Evolutionary conservation across 1,140 invertebrate species (phyloP).

Genomic region (Cylas formicarius): DNA sequence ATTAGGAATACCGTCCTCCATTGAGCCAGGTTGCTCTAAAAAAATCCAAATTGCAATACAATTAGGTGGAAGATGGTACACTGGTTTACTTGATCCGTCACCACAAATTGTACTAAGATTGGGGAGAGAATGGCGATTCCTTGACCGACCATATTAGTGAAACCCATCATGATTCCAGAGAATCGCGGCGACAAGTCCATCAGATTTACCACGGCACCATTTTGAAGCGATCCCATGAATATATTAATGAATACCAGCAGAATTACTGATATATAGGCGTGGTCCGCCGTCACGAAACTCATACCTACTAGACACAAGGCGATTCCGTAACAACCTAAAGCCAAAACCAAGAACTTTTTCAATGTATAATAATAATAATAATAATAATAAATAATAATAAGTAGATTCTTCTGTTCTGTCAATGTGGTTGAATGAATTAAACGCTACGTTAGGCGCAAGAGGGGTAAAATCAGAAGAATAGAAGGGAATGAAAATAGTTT

Average conservation of each 20-base stretch:
- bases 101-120: conserved; percentile 52
- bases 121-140: conserved; percentile 63
- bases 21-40: conserved; percentile 14
- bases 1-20: conserved; percentile 16
- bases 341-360: too few species aligned
- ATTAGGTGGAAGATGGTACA: background rate
- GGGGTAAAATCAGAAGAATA: too few species aligned
- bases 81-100: conserved; percentile 53
- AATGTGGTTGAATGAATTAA: too few species aligned
- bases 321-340: conserved; percentile 8
- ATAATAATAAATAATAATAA: too few species aligned
- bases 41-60: background rate
- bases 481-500: too few species aligned
- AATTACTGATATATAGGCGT: conserved; percentile 4
- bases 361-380: too few species aligned
- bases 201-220: conserved; percentile 58
- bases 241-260: background rate
- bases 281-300: background rate
- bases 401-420: too few species aligned
- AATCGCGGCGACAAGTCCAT: conserved; percentile 64
- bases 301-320: conserved; percentile 2
- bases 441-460: too few species aligned
- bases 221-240: background rate
- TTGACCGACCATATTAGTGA: conserved; percentile 70
- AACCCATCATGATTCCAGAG: conserved; percentile 65